Percentiles rank a stretch among this genome's conserved stretches.
phyloP scores from a whole-genome alignment of 2,113 vertebrate species.

The Bufo bufo region DNA sequence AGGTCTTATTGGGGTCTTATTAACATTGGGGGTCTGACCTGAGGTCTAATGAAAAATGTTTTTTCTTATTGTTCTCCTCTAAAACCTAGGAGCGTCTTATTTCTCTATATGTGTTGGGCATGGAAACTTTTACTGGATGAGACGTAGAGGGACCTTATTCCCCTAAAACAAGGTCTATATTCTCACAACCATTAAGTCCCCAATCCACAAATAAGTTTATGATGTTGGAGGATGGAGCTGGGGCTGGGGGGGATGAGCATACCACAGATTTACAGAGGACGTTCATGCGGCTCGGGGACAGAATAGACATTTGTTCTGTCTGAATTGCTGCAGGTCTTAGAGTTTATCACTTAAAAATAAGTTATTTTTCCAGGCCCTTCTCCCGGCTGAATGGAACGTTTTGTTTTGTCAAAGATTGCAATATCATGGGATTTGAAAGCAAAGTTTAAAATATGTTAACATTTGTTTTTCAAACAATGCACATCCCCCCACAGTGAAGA shows the following conservation, averaged over 20 bases:
- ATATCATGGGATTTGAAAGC: conserved; percentile 75
- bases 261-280: conserved; percentile 56
- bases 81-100: too few relatives aligned
- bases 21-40: too few relatives aligned
- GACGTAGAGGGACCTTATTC: too few relatives aligned
- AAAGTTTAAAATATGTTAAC: conserved; percentile 71
- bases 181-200: background rate
- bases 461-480: conserved; percentile 58
- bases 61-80: too few relatives aligned
- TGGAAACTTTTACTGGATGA: background rate
- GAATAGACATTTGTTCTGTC: conserved; percentile 65
- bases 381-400: conserved; percentile 70
- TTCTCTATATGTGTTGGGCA: background rate
- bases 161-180: background rate
- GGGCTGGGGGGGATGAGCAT: conserved; percentile 49
- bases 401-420: conserved; percentile 70
- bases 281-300: conserved; percentile 49
- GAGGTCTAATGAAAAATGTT: too few relatives aligned
- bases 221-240: conserved; percentile 30
- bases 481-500: background rate
- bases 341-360: conserved; percentile 68
- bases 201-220: conserved; percentile 21
- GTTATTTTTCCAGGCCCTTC: conserved; percentile 64
- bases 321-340: conserved; percentile 67
- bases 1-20: too few relatives aligned